These are phyloP conservation scores for Cebidichthys violaceus DNA, from an alignment of 2,113 vertebrate genomes.

Conservation along the genomic window DNA sequence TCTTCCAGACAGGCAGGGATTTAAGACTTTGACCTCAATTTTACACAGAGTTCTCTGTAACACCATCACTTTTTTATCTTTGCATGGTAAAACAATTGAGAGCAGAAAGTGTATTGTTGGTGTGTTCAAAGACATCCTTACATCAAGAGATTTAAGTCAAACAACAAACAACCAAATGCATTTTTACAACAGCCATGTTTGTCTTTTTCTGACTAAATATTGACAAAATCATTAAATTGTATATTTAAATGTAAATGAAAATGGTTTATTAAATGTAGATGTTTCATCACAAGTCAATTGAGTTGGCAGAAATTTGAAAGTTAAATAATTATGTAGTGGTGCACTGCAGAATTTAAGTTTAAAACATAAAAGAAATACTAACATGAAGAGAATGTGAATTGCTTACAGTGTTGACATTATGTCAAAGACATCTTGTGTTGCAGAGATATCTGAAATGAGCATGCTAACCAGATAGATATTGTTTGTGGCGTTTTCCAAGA, in stretches of 20 bases:
- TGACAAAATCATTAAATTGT: not conserved
- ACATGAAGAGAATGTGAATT: no score
- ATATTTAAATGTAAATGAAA: not conserved
- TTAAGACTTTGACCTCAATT: not conserved
- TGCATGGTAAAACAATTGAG: not conserved
- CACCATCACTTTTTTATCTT: not conserved
- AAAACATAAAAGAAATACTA: no score
- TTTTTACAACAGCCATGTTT: not conserved
- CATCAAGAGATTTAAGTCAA: not conserved
- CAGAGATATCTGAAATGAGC: no score
- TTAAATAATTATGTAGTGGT: no score
- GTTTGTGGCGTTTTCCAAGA: not conserved
- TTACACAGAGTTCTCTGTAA: not conserved
- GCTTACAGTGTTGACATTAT: no score
- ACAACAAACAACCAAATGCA: not conserved
- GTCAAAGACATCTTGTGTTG: no score
- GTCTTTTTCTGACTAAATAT: not conserved
- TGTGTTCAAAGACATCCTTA: not conserved
- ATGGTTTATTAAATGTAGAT: not conserved
- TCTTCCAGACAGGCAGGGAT: conserved; percentile 33
- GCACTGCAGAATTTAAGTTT: no score
- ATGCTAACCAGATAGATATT: no score
- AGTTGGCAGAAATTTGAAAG: not conserved
- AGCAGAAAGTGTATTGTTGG: not conserved
- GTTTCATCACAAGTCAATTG: not conserved